Conservation (phyloP, 2,888 invertebrate genomes). For the Amphipyra berbera region DNA sequence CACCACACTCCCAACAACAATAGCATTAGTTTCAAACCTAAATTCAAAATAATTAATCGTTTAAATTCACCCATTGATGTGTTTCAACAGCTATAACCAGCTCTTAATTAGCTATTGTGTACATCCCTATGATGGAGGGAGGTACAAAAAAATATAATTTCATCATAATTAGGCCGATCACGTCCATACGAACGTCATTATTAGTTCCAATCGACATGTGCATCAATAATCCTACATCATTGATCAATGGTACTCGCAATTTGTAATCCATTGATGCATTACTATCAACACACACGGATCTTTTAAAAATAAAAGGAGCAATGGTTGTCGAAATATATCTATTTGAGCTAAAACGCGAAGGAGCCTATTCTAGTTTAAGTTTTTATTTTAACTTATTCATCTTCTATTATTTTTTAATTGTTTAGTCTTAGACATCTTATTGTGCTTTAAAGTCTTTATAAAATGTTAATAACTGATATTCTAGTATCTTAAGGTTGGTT, state of each 20-base stretch:
- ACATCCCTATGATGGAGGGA: conserved; percentile 5
- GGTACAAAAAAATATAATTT: conserved; percentile 31
- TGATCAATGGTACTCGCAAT: not conserved
- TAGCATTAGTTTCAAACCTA: not conserved
- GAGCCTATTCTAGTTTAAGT: not conserved
- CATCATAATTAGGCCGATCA: conserved; percentile 31
- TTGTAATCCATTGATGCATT: not conserved
- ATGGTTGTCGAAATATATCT: not conserved
- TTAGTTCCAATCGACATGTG: conserved; percentile 11
- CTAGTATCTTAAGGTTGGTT: too few species aligned
- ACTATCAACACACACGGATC: not conserved
- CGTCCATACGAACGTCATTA: conserved; percentile 37
- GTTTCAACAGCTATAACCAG: conserved; percentile 10
- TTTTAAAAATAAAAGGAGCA: not conserved
- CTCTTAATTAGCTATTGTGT: conserved; percentile 42
- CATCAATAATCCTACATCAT: not conserved
- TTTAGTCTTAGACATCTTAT: too few species aligned
- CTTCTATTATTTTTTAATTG: not conserved
- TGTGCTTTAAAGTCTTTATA: too few species aligned
- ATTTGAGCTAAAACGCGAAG: not conserved
- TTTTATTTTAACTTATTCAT: not conserved
- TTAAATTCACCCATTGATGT: conserved; percentile 23
- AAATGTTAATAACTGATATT: too few species aligned
- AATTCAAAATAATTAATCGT: conserved; percentile 3
- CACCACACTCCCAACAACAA: too few species aligned